These are phyloP conservation scores for Galerucella pusilla DNA, from an alignment of 2,888 invertebrate genomes.

Conservation along the genomic window DNA sequence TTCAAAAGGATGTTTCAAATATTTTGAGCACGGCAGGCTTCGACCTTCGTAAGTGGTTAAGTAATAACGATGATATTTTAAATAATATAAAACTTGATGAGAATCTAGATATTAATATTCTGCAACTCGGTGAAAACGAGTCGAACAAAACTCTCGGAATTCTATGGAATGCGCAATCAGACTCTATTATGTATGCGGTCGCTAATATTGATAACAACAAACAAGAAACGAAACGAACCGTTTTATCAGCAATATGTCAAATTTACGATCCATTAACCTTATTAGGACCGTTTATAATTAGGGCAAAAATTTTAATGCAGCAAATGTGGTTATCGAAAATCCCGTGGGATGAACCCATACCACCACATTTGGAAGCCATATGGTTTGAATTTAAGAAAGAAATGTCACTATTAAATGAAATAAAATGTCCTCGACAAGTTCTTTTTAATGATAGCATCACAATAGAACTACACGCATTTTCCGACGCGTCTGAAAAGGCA, in stretches of 20 bases:
- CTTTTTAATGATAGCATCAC: background rate
- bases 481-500: constrained; percentile 42
- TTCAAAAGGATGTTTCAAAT: constrained; percentile 9
- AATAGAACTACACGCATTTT: constrained; percentile 42
- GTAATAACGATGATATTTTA: constrained; percentile 7
- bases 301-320: background rate
- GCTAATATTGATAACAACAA: constrained; percentile 10
- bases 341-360: background rate
- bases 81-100: constrained; percentile 12
- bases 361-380: background rate
- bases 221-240: constrained; percentile 12
- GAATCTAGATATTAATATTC: constrained; percentile 16
- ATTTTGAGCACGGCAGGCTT: constrained; percentile 23
- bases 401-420: background rate
- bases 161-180: constrained; percentile 9
- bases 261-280: constrained; percentile 12
- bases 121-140: constrained; percentile 14
- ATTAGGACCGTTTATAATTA: constrained; percentile 4
- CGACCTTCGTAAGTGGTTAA: constrained; percentile 29
- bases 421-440: background rate
- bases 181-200: constrained; percentile 11
- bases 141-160: constrained; percentile 9
- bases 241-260: constrained; percentile 15
- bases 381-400: background rate
- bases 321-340: constrained; percentile 1